Evolutionary conservation across 2,797 vertebrate species (phyloP).

Genomic region (Huso huso): DNA sequence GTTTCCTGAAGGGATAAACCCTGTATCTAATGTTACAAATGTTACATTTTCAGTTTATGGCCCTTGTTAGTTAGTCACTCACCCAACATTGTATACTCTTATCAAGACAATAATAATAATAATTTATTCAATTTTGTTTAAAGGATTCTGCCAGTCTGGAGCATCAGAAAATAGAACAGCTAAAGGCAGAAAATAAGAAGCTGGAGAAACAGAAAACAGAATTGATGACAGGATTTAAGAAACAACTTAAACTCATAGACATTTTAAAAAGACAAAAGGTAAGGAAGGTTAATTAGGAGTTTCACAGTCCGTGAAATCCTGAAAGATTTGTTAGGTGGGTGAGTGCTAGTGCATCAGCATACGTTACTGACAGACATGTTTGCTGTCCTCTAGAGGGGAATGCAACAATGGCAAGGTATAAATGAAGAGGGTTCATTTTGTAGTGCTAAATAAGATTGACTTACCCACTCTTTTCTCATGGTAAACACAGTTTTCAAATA

Average conservation of each 20-base stretch:
- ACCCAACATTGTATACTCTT: too few species aligned
- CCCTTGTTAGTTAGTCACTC: background rate
- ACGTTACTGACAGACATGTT: too few species aligned
- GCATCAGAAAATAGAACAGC: constrained; percentile 69
- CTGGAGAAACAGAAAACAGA: constrained; percentile 88
- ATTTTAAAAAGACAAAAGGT: constrained; percentile 94
- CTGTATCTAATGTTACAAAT: background rate
- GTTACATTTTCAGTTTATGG: background rate
- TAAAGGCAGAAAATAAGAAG: constrained; percentile 82
- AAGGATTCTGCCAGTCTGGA: constrained; percentile 75
- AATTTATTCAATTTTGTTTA: constrained; percentile 17
- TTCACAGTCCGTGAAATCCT: background rate
- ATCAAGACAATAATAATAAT: background rate
- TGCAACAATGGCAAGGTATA: too few species aligned
- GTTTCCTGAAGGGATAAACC: background rate
- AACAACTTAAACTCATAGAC: constrained; percentile 89
- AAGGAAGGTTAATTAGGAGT: constrained; percentile 21
- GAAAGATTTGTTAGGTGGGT: background rate
- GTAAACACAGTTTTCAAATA: too few species aligned
- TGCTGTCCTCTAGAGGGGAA: too few species aligned
- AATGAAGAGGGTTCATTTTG: too few species aligned
- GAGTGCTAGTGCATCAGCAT: too few species aligned
- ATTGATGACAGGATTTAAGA: constrained; percentile 82
- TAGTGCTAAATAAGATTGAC: too few species aligned
- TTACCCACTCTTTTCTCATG: too few species aligned